Evolutionary conservation across 1,140 invertebrate species (phyloP).

Genomic region (Nomia melanderi): DNA sequence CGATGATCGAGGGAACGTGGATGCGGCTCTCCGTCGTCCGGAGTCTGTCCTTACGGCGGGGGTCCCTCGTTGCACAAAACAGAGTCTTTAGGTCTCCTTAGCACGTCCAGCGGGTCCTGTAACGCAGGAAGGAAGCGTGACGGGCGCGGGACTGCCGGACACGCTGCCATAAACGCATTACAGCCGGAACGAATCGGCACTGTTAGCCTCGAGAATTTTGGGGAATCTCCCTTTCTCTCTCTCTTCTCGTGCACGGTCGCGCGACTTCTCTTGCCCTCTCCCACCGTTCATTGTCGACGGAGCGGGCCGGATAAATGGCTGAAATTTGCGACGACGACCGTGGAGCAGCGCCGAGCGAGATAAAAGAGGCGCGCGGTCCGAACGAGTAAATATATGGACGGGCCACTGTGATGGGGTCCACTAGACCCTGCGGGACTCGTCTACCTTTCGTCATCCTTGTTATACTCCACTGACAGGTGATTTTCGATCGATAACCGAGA

Average conservation of each 20-base stretch:
- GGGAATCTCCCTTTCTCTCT: conserved; percentile 69
- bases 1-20: conserved; percentile 53
- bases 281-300: conserved; percentile 43
- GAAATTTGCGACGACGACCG: conserved; percentile 62
- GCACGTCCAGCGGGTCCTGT: conserved; percentile 53
- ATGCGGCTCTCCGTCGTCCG: background rate
- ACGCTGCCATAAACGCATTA: conserved; percentile 74
- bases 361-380: conserved; percentile 4
- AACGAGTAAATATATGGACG: conserved; percentile 60
- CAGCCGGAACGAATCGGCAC: conserved; percentile 73
- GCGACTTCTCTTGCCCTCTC: conserved; percentile 47
- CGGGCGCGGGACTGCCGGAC: conserved; percentile 53
- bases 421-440: background rate
- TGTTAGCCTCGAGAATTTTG: conserved; percentile 66
- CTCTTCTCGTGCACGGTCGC: conserved; percentile 55
- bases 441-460: conserved; percentile 24
- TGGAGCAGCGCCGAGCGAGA: conserved; percentile 11
- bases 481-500: conserved; percentile 1
- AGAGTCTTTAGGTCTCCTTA: conserved; percentile 73
- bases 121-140: conserved; percentile 58
- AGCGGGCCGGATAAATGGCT: conserved; percentile 55
- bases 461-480: conserved; percentile 52
- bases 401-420: conserved; percentile 10
- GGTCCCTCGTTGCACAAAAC: conserved; percentile 63
- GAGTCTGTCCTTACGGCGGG: conserved; percentile 24